Evolutionary conservation across 2,888 invertebrate species (phyloP).

Genomic region (Trissonchulus latispiculum): DNA sequence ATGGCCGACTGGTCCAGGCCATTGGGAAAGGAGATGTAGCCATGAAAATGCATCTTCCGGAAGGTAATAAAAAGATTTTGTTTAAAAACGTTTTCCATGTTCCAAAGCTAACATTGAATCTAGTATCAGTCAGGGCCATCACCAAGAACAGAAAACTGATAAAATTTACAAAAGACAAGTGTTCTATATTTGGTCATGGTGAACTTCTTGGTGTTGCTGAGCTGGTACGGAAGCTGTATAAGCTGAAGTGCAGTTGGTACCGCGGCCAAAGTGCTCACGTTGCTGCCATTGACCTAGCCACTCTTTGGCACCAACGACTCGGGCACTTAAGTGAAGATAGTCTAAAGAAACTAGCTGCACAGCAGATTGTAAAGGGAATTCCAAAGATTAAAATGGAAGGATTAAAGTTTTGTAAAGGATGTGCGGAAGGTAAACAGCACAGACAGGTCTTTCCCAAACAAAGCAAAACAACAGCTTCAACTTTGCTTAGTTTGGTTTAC

Average conservation of each 20-base stretch:
- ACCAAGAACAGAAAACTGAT: background rate
- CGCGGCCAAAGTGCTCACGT: background rate
- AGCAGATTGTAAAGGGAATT: background rate
- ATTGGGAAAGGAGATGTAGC: background rate
- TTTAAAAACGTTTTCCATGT: background rate
- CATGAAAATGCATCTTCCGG: background rate
- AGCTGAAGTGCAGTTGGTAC: background rate
- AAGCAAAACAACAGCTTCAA: background rate
- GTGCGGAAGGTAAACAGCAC: background rate
- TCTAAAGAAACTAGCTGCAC: background rate
- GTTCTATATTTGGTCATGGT: background rate
- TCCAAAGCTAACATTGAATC: background rate
- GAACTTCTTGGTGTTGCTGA: background rate
- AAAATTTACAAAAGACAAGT: background rate
- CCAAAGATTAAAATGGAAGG: background rate
- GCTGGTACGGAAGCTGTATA: background rate
- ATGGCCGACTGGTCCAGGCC: background rate
- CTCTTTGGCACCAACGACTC: background rate
- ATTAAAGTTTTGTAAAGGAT: background rate
- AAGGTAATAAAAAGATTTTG: background rate
- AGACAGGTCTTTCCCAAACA: background rate
- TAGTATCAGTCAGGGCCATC: background rate
- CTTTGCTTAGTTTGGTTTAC: background rate
- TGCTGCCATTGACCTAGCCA: background rate
- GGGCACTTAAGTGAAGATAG: background rate